Evolutionary conservation across 2,888 invertebrate species (phyloP), one percentile per base, ranked within the genome.

Genomic region (Ischnura elegans): DNA sequence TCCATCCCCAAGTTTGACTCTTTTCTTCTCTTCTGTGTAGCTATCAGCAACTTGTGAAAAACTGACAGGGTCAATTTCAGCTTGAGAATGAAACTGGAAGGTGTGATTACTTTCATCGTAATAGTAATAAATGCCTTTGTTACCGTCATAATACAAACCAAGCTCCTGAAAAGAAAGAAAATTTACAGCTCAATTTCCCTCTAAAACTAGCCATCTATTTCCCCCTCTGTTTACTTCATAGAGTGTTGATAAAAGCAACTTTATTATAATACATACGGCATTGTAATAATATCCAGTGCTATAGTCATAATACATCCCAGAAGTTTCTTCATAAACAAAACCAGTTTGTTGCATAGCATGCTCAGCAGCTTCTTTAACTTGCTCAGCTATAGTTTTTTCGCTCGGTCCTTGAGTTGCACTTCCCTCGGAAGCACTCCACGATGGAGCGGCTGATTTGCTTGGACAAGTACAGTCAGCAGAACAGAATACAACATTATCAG

Each of bases 231-330:
- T 29, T 36, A 76, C 16, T 2, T 29, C 29, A 8, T 36, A 3
- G 13, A 25, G 16, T 76, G 25, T 36, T 5, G 36, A 36, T 36
- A 0, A 3, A 36, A 16, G 29, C 29, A 3, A 36, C 43, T 10
- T 2, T 2, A 42, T 43, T 43, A 6, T 16, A 0, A 93, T 94
- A 96, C 97, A 96, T 97, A 98, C 98, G 95, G 98, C 97, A 96
- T 98, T 98, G 95, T 98, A 99, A 96, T 99, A 99, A 96, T 98
- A 99, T 94, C 98, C 98, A 94, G 98, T 98, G 95, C 97, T 98
- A 95, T 98, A 98, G 96, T 99, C 98, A 96, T 98, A 98, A 96
- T 98, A 99, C 96, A 98, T 97, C 94, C 98, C 98, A 45, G 98
- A 98, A 3, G 98, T 98, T 95, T 98, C 97, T 94, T 99, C 98